phyloP scores from a whole-genome alignment of 2,888 invertebrate species.

The Campaea margaritaria region DNA sequence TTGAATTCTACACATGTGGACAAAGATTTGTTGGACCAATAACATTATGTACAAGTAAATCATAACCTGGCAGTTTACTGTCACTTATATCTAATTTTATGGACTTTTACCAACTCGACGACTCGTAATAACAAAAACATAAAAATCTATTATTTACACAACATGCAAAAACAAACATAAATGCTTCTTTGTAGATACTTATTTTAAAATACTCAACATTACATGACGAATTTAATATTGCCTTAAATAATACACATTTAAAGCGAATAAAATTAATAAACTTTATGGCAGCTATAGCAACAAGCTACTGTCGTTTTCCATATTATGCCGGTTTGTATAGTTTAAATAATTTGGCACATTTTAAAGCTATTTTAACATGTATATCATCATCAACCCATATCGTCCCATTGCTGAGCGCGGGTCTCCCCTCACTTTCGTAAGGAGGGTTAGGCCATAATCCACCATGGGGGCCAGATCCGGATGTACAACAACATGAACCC shows the following conservation, averaged over 20 bases:
- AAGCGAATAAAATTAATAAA: background rate
- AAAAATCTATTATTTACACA: slow-evolving; percentile 17
- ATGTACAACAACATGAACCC: too few relatives aligned
- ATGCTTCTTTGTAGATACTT: slow-evolving; percentile 4
- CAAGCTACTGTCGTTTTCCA: too few relatives aligned
- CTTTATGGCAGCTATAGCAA: too few relatives aligned
- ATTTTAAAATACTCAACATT: background rate
- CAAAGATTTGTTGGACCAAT: too few relatives aligned
- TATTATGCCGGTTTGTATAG: background rate
- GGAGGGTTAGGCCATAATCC: too few relatives aligned
- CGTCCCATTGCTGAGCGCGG: too few relatives aligned
- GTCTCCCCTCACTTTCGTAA: too few relatives aligned
- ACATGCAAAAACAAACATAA: slow-evolving; percentile 23
- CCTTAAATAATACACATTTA: background rate
- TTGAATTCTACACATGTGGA: too few relatives aligned
- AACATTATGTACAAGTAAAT: background rate
- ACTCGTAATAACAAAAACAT: slow-evolving; percentile 8
- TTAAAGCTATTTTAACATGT: too few relatives aligned
- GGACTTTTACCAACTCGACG: background rate
- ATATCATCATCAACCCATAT: too few relatives aligned
- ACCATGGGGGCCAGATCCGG: too few relatives aligned
- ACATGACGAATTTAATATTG: too few relatives aligned
- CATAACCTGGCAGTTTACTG: background rate
- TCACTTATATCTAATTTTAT: background rate
- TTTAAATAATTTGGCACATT: background rate